Evolutionary conservation across 2,888 invertebrate species (phyloP).

Genomic region (Myopa testacea): DNA sequence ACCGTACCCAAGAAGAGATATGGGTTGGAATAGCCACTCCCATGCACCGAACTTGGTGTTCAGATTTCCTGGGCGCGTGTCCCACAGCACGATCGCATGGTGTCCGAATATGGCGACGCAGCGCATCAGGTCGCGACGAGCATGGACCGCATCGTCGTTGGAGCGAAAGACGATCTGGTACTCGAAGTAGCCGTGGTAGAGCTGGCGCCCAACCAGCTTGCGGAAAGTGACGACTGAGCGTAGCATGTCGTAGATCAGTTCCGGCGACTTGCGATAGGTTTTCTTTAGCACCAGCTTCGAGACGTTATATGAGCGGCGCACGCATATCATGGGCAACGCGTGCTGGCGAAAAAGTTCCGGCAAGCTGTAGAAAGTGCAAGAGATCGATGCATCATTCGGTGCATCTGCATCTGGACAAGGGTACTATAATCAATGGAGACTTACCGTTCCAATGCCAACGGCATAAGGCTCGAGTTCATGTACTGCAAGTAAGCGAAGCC

Average conservation of each 20-base stretch:
- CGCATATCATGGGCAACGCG: constrained; percentile 46
- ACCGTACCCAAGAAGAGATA: no score
- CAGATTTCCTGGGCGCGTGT: constrained; percentile 35
- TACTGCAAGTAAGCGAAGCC: constrained; percentile 63
- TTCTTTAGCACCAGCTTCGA: constrained; percentile 52
- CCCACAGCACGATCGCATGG: constrained; percentile 52
- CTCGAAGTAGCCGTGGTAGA: constrained; percentile 41
- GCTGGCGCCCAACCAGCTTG: constrained; percentile 51
- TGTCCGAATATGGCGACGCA: constrained; percentile 50
- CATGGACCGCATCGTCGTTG: constrained; percentile 58
- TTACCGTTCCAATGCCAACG: constrained; percentile 51
- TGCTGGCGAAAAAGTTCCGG: constrained; percentile 41
- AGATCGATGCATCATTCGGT: background rate
- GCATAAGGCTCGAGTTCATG: constrained; percentile 47
- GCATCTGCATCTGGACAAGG: no score
- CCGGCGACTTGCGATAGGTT: constrained; percentile 48
- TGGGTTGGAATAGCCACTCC: no score
- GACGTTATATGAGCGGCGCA: constrained; percentile 53
- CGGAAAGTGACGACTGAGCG: constrained; percentile 47
- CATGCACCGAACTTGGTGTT: background rate
- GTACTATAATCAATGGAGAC: constrained; percentile 7
- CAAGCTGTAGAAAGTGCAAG: constrained; percentile 46
- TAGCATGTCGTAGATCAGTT: constrained; percentile 50
- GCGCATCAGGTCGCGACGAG: constrained; percentile 47
- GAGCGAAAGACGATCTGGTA: constrained; percentile 57